phyloP scores from a whole-genome alignment of 2,888 invertebrate species.

The Rhaphigaster nebulosa region DNA sequence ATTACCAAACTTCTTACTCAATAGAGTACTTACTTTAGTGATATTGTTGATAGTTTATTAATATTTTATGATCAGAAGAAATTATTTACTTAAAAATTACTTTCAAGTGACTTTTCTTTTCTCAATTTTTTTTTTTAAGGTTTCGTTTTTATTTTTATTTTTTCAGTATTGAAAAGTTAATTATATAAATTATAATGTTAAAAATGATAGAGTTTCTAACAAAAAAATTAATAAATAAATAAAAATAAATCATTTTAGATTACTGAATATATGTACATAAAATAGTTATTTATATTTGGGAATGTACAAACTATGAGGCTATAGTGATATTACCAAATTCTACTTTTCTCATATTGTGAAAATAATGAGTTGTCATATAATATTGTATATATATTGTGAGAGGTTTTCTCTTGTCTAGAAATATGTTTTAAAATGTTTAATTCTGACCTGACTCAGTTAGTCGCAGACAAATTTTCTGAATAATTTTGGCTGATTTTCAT shows the following conservation, averaged over 20 bases:
- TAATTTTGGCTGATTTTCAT: not conserved
- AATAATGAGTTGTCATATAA: not conserved
- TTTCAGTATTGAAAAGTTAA: not conserved
- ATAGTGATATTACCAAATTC: not conserved
- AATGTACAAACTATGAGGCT: constrained; percentile 28
- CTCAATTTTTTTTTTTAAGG: not conserved
- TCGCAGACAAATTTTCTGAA: not conserved
- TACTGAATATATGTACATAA: constrained; percentile 43
- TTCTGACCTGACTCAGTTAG: not conserved
- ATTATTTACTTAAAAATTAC: not conserved
- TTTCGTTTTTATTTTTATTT: not conserved
- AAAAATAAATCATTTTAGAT: constrained; percentile 30
- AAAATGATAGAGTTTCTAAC: constrained; percentile 42
- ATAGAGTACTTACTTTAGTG: not conserved
- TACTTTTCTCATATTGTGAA: constrained; percentile 28
- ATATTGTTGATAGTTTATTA: constrained; percentile 15
- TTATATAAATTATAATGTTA: constrained; percentile 31
- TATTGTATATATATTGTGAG: constrained; percentile 8
- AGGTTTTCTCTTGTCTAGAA: not conserved
- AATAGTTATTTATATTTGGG: constrained; percentile 48
- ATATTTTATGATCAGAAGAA: not conserved
- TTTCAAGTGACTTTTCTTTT: not conserved
- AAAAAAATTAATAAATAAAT: constrained; percentile 18
- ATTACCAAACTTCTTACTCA: not conserved
- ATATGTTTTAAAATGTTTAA: not conserved